Evolutionary conservation across 2,888 invertebrate genomes (phyloP).

Genomic region (Polymixis lichenea): DNA sequence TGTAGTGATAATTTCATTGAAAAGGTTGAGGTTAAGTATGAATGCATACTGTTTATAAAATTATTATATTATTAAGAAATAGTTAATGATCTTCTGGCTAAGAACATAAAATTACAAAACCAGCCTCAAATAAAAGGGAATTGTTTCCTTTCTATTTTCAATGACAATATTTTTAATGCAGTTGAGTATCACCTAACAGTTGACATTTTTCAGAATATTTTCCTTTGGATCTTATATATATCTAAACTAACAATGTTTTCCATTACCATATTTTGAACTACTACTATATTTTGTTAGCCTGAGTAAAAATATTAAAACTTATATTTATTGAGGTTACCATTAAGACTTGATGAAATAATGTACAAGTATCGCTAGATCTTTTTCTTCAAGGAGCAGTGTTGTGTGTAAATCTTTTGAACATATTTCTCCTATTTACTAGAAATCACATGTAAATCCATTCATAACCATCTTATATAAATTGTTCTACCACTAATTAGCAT

Average conservation of each 20-base stretch:
- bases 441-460: constrained; percentile 8
- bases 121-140: background rate
- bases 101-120: background rate
- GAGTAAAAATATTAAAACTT: background rate
- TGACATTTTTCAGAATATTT: background rate
- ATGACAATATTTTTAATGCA: background rate
- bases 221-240: background rate
- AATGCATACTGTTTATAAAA: background rate
- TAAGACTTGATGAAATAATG: background rate
- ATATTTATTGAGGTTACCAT: background rate
- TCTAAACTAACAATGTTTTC: background rate
- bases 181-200: background rate
- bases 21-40: background rate
- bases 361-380: background rate
- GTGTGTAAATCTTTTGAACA: background rate
- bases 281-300: background rate
- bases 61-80: background rate
- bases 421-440: background rate
- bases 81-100: background rate
- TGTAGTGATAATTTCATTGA: constrained; percentile 22
- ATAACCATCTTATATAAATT: background rate
- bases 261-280: background rate
- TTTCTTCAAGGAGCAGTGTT: background rate
- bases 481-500: background rate
- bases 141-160: constrained; percentile 17